These are phyloP conservation scores for Pampus argenteus DNA, from an alignment of 2,797 vertebrate genomes.

Conservation along the genomic window DNA sequence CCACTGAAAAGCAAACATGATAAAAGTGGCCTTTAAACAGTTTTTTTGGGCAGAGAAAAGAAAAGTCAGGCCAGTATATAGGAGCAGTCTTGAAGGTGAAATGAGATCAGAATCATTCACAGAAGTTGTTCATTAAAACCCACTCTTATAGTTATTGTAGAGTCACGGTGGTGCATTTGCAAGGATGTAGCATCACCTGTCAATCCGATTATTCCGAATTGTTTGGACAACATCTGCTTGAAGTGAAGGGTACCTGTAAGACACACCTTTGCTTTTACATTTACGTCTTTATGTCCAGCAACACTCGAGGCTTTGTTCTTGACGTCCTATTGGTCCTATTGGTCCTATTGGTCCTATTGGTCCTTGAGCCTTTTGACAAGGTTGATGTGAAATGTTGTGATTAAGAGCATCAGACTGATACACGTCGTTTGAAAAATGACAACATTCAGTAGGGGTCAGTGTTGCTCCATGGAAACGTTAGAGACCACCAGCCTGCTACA, in stretches of 20 bases:
- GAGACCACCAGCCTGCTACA: slow-evolving; percentile 6
- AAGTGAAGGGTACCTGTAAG: slow-evolving; percentile 1
- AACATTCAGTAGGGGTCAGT: slow-evolving; percentile 76
- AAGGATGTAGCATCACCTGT: slow-evolving; percentile 1
- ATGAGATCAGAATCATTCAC: neutral
- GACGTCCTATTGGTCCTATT: slow-evolving; percentile 24
- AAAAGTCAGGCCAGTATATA: neutral
- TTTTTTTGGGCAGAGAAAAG: neutral
- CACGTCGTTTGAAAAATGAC: neutral
- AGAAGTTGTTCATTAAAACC: slow-evolving; percentile 19
- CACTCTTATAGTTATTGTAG: slow-evolving; percentile 1
- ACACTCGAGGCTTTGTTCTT: slow-evolving; percentile 23
- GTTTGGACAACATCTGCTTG: neutral
- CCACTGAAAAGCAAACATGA: slow-evolving; percentile 45
- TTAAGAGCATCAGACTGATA: slow-evolving; percentile 14
- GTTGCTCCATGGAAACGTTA: slow-evolving; percentile 66
- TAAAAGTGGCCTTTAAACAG: slow-evolving; percentile 46
- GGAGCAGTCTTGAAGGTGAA: neutral
- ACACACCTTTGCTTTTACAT: slow-evolving; percentile 15
- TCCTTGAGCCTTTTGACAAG: slow-evolving; percentile 25
- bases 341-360: slow-evolving; percentile 31
- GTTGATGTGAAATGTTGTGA: slow-evolving; percentile 31
- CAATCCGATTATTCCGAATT: neutral
- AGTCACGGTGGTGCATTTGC: slow-evolving; percentile 7
- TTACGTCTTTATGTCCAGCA: slow-evolving; percentile 15